These are phyloP conservation scores for Podiceps cristatus DNA, from an alignment of 2,113 vertebrate genomes.

Conservation along the genomic window DNA sequence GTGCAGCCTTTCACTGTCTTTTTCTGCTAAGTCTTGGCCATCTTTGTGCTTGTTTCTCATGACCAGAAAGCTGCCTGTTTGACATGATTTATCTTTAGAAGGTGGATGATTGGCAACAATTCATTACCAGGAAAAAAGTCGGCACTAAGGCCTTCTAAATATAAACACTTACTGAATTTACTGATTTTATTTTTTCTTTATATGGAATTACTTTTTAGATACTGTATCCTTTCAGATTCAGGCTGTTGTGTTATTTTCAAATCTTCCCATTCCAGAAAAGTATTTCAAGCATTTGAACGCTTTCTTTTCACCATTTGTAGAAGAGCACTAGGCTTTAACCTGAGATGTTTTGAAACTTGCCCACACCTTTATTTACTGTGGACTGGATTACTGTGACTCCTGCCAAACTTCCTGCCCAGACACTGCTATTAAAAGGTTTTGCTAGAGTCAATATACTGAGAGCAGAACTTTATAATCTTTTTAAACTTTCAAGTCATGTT, in stretches of 20 bases:
- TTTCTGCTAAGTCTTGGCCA: background rate
- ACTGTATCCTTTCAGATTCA: background rate
- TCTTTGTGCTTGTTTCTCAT: background rate
- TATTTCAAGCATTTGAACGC: slow-evolving; percentile 16
- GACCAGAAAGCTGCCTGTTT: background rate
- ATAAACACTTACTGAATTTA: slow-evolving; percentile 6
- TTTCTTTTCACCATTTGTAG: background rate
- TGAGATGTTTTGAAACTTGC: background rate
- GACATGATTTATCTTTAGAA: background rate
- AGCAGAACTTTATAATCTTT: background rate
- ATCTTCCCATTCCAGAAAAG: background rate
- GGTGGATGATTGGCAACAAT: background rate
- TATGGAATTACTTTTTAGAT: slow-evolving; percentile 28
- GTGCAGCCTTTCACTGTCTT: background rate
- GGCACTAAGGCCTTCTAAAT: slow-evolving; percentile 15
- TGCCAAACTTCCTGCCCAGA: background rate
- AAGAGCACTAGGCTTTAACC: background rate
- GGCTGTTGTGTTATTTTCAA: background rate
- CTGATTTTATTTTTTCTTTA: slow-evolving; percentile 34
- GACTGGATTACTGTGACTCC: background rate
- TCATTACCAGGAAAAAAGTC: background rate
- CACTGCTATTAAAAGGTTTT: background rate
- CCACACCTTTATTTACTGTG: slow-evolving; percentile 21
- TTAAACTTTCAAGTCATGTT: background rate
- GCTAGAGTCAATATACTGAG: background rate